Conservation (phyloP, 1,140 invertebrate genomes). For the Calycopis cecrops region DNA sequence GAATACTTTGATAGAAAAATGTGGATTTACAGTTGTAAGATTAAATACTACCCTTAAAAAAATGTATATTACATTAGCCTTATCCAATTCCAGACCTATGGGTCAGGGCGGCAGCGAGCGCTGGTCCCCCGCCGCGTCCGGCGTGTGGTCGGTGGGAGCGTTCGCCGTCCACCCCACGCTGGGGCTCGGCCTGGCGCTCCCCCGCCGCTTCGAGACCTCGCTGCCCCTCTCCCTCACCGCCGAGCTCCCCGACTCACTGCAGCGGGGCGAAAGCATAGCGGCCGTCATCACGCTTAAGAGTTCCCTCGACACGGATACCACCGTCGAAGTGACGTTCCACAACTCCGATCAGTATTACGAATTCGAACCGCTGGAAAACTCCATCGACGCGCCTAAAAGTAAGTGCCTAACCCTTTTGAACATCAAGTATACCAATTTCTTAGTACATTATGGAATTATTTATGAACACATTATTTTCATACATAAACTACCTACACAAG, state of each 20-base stretch:
- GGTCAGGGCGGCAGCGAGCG: conserved; percentile 76
- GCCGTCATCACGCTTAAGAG: conserved; percentile 95
- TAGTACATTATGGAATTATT: no score
- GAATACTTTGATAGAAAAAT: no score
- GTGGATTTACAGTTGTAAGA: no score
- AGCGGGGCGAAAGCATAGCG: conserved; percentile 92
- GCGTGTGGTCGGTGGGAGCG: conserved; percentile 93
- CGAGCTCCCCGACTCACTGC: conserved; percentile 92
- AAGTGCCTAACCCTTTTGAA: conserved; percentile 30
- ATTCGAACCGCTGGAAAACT: conserved; percentile 79
- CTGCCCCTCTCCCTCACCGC: conserved; percentile 69
- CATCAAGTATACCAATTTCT: neutral
- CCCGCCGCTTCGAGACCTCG: conserved; percentile 88
- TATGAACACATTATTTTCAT: no score
- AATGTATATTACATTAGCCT: no score
- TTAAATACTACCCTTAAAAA: no score
- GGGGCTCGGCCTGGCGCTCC: conserved; percentile 87
- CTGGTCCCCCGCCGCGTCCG: conserved; percentile 91
- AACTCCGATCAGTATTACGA: conserved; percentile 89
- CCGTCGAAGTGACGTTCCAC: conserved; percentile 89
- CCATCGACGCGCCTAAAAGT: conserved; percentile 71
- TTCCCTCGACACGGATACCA: conserved; percentile 87
- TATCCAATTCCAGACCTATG: conserved; percentile 48
- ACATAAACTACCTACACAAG: no score
- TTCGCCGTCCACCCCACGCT: conserved; percentile 91